Percentiles rank a stretch among this genome's conserved stretches.
Evolutionary conservation across 2,888 invertebrate genomes (phyloP).

Genomic region (Eristalinus sepulchralis): DNA sequence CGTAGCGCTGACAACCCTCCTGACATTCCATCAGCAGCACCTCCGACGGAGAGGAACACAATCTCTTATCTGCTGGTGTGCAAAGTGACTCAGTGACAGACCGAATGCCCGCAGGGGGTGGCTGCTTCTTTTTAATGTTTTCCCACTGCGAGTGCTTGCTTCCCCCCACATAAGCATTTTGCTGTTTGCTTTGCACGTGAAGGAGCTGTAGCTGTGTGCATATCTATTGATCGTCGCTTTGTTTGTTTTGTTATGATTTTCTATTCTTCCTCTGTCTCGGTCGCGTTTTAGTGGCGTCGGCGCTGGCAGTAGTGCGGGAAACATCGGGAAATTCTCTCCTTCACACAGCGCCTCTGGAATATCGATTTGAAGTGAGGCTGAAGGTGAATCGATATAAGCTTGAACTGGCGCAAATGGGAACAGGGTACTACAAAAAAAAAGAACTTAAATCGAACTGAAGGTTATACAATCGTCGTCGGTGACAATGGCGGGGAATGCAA

Average conservation of each 20-base stretch:
- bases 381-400: background rate
- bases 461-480: background rate
- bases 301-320: background rate
- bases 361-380: background rate
- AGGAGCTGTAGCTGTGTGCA: background rate
- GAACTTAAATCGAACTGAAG: background rate
- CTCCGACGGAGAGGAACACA: background rate
- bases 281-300: background rate
- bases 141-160: background rate
- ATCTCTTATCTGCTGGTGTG: background rate
- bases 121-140: background rate
- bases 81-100: background rate
- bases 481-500: background rate
- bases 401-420: background rate
- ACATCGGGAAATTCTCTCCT: background rate
- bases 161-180: background rate
- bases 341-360: background rate
- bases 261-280: background rate
- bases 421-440: background rate
- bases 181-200: background rate
- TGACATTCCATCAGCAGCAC: background rate
- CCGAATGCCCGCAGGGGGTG: background rate
- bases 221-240: background rate
- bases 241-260: background rate
- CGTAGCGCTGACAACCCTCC: background rate